A percentile compares a stretch with the other conserved stretches of the same genome.
Conservation (phyloP, 2,113 vertebrate genomes). For the Corythoichthys intestinalis region DNA sequence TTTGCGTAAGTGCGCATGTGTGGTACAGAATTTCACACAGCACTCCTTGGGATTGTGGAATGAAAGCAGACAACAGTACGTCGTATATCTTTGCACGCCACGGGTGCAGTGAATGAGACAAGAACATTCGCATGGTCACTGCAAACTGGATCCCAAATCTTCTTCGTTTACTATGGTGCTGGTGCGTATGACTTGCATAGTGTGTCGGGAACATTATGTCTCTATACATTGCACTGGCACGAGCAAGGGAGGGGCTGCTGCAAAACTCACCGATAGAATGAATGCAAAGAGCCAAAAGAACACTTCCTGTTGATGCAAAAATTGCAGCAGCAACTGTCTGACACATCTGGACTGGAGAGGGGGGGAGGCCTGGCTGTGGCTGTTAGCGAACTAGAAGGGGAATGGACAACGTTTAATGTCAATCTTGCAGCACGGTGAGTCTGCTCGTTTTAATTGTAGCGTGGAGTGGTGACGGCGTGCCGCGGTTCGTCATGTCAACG, state of each 20-base stretch:
- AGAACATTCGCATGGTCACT: slow-evolving; percentile 1
- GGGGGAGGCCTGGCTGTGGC: slow-evolving; percentile 73
- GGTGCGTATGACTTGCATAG: slow-evolving; percentile 8
- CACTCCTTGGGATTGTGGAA: background rate
- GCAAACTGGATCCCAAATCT: slow-evolving; percentile 4
- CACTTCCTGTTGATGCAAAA: slow-evolving; percentile 75
- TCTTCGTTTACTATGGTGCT: background rate
- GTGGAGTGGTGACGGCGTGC: background rate
- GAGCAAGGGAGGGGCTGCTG: slow-evolving; percentile 63
- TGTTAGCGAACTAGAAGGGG: slow-evolving; percentile 63
- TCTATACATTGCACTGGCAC: slow-evolving; percentile 38
- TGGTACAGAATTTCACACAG: background rate
- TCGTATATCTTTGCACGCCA: background rate
- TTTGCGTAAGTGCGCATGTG: background rate
- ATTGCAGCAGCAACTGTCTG: slow-evolving; percentile 73
- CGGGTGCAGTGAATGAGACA: slow-evolving; percentile 17
- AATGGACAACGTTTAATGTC: slow-evolving; percentile 71
- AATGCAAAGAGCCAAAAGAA: slow-evolving; percentile 69
- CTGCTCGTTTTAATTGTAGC: background rate
- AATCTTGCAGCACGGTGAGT: slow-evolving; percentile 66
- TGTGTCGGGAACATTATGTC: slow-evolving; percentile 40
- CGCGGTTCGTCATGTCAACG: slow-evolving; percentile 4
- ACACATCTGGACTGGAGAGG: slow-evolving; percentile 74
- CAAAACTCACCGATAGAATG: slow-evolving; percentile 60
- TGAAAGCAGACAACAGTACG: background rate